Percentiles rank a stretch among this genome's conserved stretches.
Evolutionary conservation across 2,888 invertebrate species (phyloP).

Genomic region (Therioaphis trifolii): DNA sequence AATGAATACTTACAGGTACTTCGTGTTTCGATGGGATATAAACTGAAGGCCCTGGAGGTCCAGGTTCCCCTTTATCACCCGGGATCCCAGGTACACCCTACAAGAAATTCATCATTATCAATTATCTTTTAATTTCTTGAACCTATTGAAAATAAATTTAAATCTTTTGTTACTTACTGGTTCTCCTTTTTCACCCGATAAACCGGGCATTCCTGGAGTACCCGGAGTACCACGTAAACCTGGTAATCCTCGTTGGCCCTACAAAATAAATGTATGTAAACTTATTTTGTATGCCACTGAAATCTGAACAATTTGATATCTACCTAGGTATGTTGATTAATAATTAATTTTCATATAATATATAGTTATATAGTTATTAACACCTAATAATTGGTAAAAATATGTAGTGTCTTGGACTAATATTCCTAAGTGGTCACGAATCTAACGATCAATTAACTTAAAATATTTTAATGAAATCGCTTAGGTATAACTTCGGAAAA

Average conservation of each 20-base stretch:
- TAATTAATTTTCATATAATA: slow-evolving; percentile 41
- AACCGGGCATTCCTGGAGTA: slow-evolving; percentile 63
- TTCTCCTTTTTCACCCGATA: slow-evolving; percentile 60
- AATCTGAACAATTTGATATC: too few relatives aligned
- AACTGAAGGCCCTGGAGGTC: slow-evolving; percentile 68
- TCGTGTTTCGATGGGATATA: slow-evolving; percentile 41
- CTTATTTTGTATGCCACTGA: too few relatives aligned
- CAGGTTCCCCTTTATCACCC: slow-evolving; percentile 68
- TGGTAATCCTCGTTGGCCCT: slow-evolving; percentile 68
- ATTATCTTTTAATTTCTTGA: background rate
- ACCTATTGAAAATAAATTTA: background rate
- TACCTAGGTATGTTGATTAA: too few relatives aligned
- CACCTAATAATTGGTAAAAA: too few relatives aligned
- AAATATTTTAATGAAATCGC: too few relatives aligned
- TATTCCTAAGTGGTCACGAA: too few relatives aligned
- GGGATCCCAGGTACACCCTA: slow-evolving; percentile 66
- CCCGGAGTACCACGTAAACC: slow-evolving; percentile 70
- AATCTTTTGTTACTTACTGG: slow-evolving; percentile 49
- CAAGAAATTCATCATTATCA: slow-evolving; percentile 16
- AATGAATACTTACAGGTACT: slow-evolving; percentile 41
- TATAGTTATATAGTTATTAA: too few relatives aligned
- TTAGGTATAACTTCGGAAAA: too few relatives aligned
- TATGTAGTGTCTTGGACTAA: too few relatives aligned
- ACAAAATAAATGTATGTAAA: too few relatives aligned
- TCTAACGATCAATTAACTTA: too few relatives aligned